Evolutionary conservation across 2,888 invertebrate genomes (phyloP).

Genomic region (Polyploca ridens): DNA sequence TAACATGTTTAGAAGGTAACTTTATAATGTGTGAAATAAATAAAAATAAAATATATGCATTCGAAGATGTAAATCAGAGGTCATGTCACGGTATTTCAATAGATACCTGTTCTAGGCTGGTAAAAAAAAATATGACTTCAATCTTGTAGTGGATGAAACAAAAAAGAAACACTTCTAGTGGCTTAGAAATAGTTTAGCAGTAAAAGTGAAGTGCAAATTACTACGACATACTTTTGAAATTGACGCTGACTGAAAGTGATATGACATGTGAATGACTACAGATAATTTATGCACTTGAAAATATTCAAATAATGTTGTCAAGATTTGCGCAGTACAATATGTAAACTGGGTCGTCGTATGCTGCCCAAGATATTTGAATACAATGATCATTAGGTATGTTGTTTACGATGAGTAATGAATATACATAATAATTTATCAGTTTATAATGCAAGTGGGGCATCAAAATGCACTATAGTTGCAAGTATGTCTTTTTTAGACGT

Average conservation of each 20-base stretch:
- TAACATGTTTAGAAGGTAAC: neutral
- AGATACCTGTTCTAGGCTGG: neutral
- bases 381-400: constrained; percentile 36
- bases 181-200: neutral
- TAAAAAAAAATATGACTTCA: neutral
- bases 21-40: neutral
- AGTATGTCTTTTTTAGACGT: neutral
- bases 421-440: constrained; percentile 10
- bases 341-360: constrained; percentile 23
- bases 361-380: constrained; percentile 35
- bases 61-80: neutral
- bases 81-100: neutral
- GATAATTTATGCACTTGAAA: constrained; percentile 12
- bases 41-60: neutral
- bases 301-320: constrained; percentile 13
- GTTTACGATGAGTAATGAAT: constrained; percentile 34
- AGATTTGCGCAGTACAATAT: constrained; percentile 19
- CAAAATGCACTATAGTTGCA: too few species aligned
- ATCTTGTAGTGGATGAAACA: too few species aligned
- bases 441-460: constrained; percentile 2
- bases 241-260: constrained; percentile 9
- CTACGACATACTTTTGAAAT: neutral
- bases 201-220: neutral
- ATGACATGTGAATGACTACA: constrained; percentile 1
- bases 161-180: too few species aligned